Evolutionary conservation across 2,888 invertebrate species (phyloP), one percentile per base, ranked within the genome.

Genomic region (Pasiphila rectangulata): DNA sequence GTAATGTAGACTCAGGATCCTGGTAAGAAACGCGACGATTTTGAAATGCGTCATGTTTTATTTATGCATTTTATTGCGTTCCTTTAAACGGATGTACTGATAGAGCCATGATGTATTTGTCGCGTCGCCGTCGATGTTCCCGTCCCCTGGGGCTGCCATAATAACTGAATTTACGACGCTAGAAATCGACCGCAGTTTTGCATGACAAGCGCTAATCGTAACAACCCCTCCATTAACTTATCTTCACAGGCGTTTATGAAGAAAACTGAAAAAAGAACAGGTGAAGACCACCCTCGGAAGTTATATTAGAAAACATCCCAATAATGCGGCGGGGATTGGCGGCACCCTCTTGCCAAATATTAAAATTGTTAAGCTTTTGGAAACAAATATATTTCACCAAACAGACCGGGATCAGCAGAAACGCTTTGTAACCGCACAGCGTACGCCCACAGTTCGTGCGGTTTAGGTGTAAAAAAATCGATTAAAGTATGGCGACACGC

Each of bases 391-490:
- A 87, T 83, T 81, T 87, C 76, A 85, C 69, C 62, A 75, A 75
- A 79, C 73, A 68, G 75, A 69, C 72, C 70, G 77, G 67, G 65
- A 69, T 74, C 83, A 80, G 79, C 83, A 85, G 79, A 86, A 83
- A 75, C 68, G 83, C 80, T 83, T 85, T 76, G 83, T 86, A 82
- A 85, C 79, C 69, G 66, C 65, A 83, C 87, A 85, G 79, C 69
- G 66, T 64, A 83, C 87, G 83, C 85, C 86, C 81, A 83, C 84
- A 63, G 76, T 67, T 75, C 77, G 71, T 80, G 86, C 79, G 82
- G 84, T 85, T 86, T 79, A 86, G 84, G 88, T 88, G 88, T 88
- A 88, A 88, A 88, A 86, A 88, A 88, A 83, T 86, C 86, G 84
- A 87, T 88, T 87, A 84, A 78, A 79, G 73, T 70, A 77, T 71